Conservation (phyloP, 2,888 invertebrate species). For the Strigamia transsilvanica region DNA sequence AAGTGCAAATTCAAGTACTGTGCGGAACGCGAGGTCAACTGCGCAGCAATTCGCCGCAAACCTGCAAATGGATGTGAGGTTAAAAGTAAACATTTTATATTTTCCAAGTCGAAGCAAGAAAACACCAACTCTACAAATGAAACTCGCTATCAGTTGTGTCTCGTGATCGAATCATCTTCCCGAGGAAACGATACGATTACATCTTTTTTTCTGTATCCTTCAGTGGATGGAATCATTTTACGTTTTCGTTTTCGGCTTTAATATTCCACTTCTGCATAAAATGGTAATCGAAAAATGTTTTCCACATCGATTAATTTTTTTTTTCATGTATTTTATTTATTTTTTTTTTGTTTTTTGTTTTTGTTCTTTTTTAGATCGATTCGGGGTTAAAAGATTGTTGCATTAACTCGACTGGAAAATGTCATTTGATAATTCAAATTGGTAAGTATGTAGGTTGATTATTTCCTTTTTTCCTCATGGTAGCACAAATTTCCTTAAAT, state of each 20-base stretch:
- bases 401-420: too few relatives aligned
- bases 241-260: neutral
- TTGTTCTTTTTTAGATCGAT: too few relatives aligned
- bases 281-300: neutral
- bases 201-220: neutral
- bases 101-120: neutral
- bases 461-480: too few relatives aligned
- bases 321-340: neutral
- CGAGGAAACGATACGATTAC: neutral
- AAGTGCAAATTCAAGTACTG: constrained; percentile 10
- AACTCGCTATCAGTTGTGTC: constrained; percentile 23
- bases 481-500: too few relatives aligned
- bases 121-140: neutral
- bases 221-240: neutral
- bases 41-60: constrained; percentile 14
- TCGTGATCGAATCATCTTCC: neutral
- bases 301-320: neutral
- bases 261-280: neutral
- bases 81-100: constrained; percentile 30
- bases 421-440: too few relatives aligned
- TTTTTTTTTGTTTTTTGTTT: neutral
- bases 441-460: too few relatives aligned
- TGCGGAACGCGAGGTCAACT: neutral
- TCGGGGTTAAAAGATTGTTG: too few relatives aligned
- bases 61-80: constrained; percentile 15